Conservation (phyloP, 2,888 invertebrate genomes). For the Platynereis dumerilii region DNA sequence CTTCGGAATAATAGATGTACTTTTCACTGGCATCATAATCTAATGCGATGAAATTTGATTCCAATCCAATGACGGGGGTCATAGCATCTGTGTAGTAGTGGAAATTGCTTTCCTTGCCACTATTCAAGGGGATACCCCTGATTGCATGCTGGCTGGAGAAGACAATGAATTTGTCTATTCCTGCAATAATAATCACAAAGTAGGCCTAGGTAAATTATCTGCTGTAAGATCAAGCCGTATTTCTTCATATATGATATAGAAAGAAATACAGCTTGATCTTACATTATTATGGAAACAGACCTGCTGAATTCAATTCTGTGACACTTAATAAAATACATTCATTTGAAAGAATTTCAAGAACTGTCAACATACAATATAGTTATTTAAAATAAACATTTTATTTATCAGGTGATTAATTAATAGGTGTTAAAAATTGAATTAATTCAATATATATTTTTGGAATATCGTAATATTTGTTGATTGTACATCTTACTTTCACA, state of each 20-base stretch:
- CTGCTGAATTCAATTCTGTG: no score
- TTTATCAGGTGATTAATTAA: no score
- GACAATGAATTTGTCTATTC: constrained; percentile 88
- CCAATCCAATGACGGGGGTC: constrained; percentile 87
- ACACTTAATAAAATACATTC: no score
- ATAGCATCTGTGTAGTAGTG: constrained; percentile 73
- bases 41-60: constrained; percentile 92
- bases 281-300: no score
- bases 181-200: constrained; percentile 49
- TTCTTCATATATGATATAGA: no score
- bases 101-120: not conserved
- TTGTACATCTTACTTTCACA: constrained; percentile 73
- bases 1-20: constrained; percentile 97
- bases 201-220: constrained; percentile 2
- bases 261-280: no score
- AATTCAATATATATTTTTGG: no score
- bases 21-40: constrained; percentile 89
- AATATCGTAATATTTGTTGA: no score
- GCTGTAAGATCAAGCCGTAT: not conserved
- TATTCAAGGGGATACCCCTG: constrained; percentile 27
- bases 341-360: no score
- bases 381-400: no score
- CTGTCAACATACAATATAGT: no score
- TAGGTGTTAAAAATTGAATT: no score
- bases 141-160: constrained; percentile 90